A percentile compares a stretch with the other conserved stretches of the same genome.
Evolutionary conservation across 2,888 invertebrate species (phyloP).

Genomic region (Megaustenia siamemsis): DNA sequence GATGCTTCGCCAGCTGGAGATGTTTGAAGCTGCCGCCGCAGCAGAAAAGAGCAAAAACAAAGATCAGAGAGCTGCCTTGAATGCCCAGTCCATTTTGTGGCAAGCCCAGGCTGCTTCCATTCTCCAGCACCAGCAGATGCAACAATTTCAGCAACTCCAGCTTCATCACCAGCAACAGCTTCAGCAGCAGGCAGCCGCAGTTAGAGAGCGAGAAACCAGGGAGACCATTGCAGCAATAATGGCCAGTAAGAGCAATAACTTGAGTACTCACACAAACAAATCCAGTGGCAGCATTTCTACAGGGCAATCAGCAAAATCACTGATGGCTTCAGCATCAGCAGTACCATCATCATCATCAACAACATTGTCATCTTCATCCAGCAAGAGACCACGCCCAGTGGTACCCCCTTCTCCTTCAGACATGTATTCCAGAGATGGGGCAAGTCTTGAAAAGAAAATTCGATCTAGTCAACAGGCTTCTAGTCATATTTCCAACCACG

Average conservation of each 20-base stretch:
- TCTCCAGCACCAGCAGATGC: conserved; percentile 55
- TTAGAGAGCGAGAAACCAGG: conserved; percentile 45
- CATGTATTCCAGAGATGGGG: conserved; percentile 42
- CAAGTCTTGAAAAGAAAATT: conserved; percentile 49
- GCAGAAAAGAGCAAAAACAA: conserved; percentile 52
- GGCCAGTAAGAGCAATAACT: conserved; percentile 50
- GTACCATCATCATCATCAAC: conserved; percentile 19
- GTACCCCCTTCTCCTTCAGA: conserved; percentile 31
- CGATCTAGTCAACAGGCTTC: conserved; percentile 47
- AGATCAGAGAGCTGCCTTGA: conserved; percentile 49
- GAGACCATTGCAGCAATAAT: conserved; percentile 54
- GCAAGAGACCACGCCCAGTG: conserved; percentile 42
- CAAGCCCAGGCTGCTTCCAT: conserved; percentile 52
- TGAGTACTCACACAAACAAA: conserved; percentile 31
- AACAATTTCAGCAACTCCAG: conserved; percentile 53
- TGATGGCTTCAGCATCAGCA: conserved; percentile 38
- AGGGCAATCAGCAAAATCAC: conserved; percentile 52
- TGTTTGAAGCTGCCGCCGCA: conserved; percentile 51
- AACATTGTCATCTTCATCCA: conserved; percentile 10
- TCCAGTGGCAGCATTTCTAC: conserved; percentile 55
- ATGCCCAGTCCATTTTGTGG: conserved; percentile 46
- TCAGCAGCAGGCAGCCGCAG: conserved; percentile 48
- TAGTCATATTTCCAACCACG: conserved; percentile 46
- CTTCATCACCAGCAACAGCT: conserved; percentile 53
- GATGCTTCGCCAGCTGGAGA: conserved; percentile 53